These are phyloP conservation scores for Platysteira castanea DNA, from an alignment of 2,113 vertebrate species.

Conservation along the genomic window DNA sequence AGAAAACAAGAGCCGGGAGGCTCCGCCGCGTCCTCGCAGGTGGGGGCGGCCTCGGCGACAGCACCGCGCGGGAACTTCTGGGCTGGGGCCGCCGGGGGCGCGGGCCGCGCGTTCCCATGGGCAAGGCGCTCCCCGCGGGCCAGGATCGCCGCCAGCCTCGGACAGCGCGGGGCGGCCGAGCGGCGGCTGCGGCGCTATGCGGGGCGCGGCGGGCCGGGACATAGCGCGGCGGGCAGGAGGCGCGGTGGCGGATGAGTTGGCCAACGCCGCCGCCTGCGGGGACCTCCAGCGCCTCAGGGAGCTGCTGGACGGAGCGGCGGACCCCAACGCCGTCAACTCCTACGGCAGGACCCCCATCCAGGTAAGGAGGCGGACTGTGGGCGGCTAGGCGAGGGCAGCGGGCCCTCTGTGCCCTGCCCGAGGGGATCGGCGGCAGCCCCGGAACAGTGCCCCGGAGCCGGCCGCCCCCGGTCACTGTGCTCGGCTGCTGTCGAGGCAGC, in stretches of 20 bases:
- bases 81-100: too few relatives aligned
- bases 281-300: constrained; percentile 43
- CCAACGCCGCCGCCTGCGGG: constrained; percentile 78
- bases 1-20: not conserved
- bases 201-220: too few relatives aligned
- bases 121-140: not conserved
- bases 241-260: constrained; percentile 53
- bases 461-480: not conserved
- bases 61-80: not conserved
- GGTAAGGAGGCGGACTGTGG: constrained; percentile 60
- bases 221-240: too few relatives aligned
- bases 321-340: constrained; percentile 74
- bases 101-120: not conserved
- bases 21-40: not conserved
- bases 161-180: too few relatives aligned
- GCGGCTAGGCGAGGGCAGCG: too few relatives aligned
- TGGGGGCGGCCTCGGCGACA: not conserved
- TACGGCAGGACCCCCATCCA: constrained; percentile 82
- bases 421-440: not conserved
- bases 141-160: too few relatives aligned
- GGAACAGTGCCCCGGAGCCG: not conserved
- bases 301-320: constrained; percentile 68
- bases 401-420: not conserved
- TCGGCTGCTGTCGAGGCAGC: not conserved
- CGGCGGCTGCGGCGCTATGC: too few relatives aligned